Base-by-base conservation (phyloP, 2,888 invertebrate genomes). In the Graphium colonna region DNA sequence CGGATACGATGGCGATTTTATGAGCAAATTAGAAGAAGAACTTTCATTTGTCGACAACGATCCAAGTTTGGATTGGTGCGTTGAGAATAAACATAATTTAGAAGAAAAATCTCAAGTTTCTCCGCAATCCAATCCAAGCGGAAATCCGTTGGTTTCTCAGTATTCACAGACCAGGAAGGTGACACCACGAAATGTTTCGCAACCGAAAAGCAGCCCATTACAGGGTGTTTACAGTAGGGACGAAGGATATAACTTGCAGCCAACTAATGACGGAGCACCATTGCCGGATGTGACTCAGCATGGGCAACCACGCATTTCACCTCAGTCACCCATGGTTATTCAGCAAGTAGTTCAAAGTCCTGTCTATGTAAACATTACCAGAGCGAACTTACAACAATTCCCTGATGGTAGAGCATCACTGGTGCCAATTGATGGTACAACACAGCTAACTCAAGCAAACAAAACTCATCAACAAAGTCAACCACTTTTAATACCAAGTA, bases 1-100 rank as follows among this genome's bases (percentile, higher is more conserved):
- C 61, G 92, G 92, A 59, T 94, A 92, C 69, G 94, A 94, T 77
- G 92, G 84, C 59, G 94, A 93, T 70, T 88, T 94, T 59, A 88
- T 94, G 81, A 90, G 74, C 53, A 85, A 83, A 56, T 67, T 89
- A n/a, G 90, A 89, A 60, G 80, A 87, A 57, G 89, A 90, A 55
- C 64, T 90, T 33, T 62, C 80, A n/a, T 66, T 76, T 18, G 77
- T 73, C 0, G 85, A 87, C 21, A 75, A 75, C 60, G 82, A 85
- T 38, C 62, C 76, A 10, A 72, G 71, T 13, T 51, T 82, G 33
- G 54, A 55, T 38, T 68, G 85, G 21, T 80, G 69, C 59, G 65
- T 83, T 45, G 85, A 88, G 46, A 77, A 77, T 9, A 78, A 78
- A 67, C 51, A 68, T 28, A 76, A 73, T 47, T 21, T 64, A 2